phyloP scores from a whole-genome alignment of 2,888 invertebrate genomes.

The Lepidonotus clava region DNA sequence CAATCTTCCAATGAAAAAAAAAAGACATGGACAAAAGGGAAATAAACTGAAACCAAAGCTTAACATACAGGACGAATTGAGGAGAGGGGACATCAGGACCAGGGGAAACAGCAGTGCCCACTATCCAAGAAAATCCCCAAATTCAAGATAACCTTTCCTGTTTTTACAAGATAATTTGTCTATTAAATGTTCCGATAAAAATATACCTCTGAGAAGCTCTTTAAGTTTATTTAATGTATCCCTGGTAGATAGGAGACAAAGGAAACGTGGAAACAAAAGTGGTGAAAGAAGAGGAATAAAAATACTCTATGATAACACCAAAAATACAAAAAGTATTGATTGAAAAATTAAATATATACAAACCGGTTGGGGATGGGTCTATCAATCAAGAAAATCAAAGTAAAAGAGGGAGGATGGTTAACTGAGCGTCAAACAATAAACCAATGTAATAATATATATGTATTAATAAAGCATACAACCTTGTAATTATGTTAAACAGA shows the following conservation, averaged over 20 bases:
- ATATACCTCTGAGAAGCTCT: background rate
- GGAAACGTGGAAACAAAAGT: too few relatives aligned
- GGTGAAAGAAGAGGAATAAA: background rate
- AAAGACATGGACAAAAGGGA: too few relatives aligned
- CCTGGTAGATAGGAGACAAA: too few relatives aligned
- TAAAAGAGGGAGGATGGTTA: background rate
- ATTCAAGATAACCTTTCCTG: background rate
- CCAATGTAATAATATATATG: too few relatives aligned
- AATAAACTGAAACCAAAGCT: too few relatives aligned
- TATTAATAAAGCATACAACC: too few relatives aligned
- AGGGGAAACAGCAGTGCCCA: background rate
- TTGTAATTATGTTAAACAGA: too few relatives aligned
- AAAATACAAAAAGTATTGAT: background rate
- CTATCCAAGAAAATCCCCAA: background rate
- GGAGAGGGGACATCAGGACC: background rate
- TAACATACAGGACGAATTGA: too few relatives aligned
- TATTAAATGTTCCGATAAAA: background rate
- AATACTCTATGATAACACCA: background rate
- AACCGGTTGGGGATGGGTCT: conserved; percentile 6
- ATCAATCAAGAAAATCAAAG: conserved; percentile 9
- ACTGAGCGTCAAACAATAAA: too few relatives aligned
- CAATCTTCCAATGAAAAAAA: too few relatives aligned
- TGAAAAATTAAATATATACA: conserved; percentile 1
- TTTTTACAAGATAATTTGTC: background rate
- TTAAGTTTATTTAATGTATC: too few relatives aligned